These are phyloP conservation scores for Leptoclinus maculatus DNA, from an alignment of 2,797 vertebrate species.

Conservation along the genomic window DNA sequence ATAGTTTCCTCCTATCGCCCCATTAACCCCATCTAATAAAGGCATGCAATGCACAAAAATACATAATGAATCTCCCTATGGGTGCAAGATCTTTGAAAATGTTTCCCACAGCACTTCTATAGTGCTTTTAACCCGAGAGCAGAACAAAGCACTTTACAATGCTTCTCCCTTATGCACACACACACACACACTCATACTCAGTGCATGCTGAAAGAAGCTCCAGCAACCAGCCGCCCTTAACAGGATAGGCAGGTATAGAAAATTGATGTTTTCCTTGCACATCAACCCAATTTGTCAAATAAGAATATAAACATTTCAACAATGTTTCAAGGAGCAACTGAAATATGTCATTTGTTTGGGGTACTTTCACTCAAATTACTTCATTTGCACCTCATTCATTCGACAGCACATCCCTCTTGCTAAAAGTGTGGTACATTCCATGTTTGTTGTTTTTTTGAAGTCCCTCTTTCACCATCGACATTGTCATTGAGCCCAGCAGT, in stretches of 20 bases:
- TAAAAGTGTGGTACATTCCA: conserved; percentile 57
- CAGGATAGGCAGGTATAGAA: conserved; percentile 10
- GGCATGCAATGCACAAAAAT: neutral
- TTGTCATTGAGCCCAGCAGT: conserved; percentile 71
- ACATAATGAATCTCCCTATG: neutral
- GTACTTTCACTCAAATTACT: conserved; percentile 62
- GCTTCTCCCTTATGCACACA: conserved; percentile 15
- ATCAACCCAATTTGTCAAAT: conserved; percentile 31
- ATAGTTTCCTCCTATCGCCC: conserved; percentile 2
- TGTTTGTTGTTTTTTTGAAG: conserved; percentile 73
- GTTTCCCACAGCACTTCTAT: conserved; percentile 2
- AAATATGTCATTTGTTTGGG: conserved; percentile 24
- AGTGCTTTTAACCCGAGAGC: conserved; percentile 39
- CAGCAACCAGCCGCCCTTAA: conserved; percentile 5
- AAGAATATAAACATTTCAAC: conserved; percentile 25
- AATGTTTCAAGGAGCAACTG: conserved; percentile 24
- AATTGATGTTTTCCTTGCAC: conserved; percentile 15
- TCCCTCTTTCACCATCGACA: conserved; percentile 66
- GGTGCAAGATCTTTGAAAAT: conserved; percentile 4
- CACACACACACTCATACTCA: conserved; percentile 20
- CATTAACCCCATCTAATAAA: neutral
- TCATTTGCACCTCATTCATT: conserved; percentile 54
- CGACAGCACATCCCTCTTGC: conserved; percentile 40
- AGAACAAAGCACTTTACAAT: conserved; percentile 47
- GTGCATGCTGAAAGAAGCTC: conserved; percentile 30